phyloP scores from a whole-genome alignment of 35 echinoderm and acorn worm genomes.

The Apostichopus parvimensis region DNA sequence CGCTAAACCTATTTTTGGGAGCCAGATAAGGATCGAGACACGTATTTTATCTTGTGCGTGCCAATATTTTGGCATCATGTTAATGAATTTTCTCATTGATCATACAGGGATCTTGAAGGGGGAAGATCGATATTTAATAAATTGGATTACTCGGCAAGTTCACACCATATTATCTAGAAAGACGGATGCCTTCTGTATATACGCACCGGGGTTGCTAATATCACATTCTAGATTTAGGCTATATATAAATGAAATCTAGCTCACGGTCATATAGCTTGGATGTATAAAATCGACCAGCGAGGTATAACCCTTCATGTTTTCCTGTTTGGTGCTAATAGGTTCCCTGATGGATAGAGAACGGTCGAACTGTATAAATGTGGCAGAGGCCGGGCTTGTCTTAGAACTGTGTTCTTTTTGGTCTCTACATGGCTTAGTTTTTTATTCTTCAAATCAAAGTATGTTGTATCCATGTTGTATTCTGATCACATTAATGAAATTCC shows the following conservation, averaged over 20 bases:
- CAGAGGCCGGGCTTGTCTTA: too few relatives aligned
- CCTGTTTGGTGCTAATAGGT: too few relatives aligned
- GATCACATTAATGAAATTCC: too few relatives aligned
- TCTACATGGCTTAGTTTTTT: too few relatives aligned
- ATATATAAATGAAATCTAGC: conserved; percentile 13
- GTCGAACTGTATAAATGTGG: too few relatives aligned
- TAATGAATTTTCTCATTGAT: conserved; percentile 52
- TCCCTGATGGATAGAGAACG: too few relatives aligned
- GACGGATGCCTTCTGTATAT: background rate
- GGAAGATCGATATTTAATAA: conserved; percentile 40
- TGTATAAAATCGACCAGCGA: too few relatives aligned
- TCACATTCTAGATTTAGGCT: conserved; percentile 8
- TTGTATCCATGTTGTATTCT: too few relatives aligned
- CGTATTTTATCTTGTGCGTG: conserved; percentile 15
- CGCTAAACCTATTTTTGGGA: conserved; percentile 2
- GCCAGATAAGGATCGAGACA: background rate
- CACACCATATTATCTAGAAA: background rate
- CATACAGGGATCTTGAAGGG: conserved; percentile 11
- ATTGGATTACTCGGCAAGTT: conserved; percentile 41
- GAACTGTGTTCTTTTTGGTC: too few relatives aligned
- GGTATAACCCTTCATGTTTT: too few relatives aligned
- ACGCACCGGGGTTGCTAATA: background rate
- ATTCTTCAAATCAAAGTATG: too few relatives aligned
- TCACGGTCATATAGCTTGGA: background rate
- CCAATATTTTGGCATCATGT: conserved; percentile 46